A percentile compares a stretch with the other conserved stretches of the same genome.
Conservation (phyloP, 2,888 invertebrate genomes). For the Andricus quercusramuli region DNA sequence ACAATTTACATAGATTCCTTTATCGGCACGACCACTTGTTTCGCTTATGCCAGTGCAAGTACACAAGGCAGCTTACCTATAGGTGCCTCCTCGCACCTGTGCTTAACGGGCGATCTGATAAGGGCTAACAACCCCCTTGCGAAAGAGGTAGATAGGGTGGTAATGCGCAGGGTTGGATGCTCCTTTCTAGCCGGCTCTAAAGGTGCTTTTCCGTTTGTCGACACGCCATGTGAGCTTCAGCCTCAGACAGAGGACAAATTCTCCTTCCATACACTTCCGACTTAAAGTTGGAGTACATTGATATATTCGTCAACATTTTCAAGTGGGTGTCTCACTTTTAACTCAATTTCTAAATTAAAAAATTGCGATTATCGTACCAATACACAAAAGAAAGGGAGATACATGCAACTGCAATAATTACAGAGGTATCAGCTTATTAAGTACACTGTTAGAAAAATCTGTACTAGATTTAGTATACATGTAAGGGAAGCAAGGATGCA, state of each 20-base stretch:
- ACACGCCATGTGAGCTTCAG: conserved; percentile 52
- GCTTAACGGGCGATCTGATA: conserved; percentile 70
- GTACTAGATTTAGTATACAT: no score
- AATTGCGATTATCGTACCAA: no score
- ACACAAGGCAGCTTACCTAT: conserved; percentile 41
- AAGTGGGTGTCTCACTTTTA: no score
- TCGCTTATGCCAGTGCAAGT: conserved; percentile 17
- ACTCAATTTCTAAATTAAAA: no score
- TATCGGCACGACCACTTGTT: conserved; percentile 31
- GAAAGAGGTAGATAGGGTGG: conserved; percentile 52
- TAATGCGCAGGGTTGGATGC: conserved; percentile 71
- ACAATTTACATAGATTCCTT: conserved; percentile 8
- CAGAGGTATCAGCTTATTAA: no score
- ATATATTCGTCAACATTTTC: no score
- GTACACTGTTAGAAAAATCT: no score
- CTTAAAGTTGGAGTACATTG: no score
- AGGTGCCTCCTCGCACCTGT: conserved; percentile 66
- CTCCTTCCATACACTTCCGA: no score
- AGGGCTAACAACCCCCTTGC: conserved; percentile 64
- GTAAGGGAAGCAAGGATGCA: no score
- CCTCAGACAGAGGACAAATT: conserved; percentile 6
- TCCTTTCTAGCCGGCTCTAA: conserved; percentile 70
- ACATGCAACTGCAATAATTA: no score
- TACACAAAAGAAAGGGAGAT: no score
- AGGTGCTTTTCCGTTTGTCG: conserved; percentile 67